Evolutionary conservation across 2,888 invertebrate species (phyloP).

Genomic region (Cloeon dipterum): DNA sequence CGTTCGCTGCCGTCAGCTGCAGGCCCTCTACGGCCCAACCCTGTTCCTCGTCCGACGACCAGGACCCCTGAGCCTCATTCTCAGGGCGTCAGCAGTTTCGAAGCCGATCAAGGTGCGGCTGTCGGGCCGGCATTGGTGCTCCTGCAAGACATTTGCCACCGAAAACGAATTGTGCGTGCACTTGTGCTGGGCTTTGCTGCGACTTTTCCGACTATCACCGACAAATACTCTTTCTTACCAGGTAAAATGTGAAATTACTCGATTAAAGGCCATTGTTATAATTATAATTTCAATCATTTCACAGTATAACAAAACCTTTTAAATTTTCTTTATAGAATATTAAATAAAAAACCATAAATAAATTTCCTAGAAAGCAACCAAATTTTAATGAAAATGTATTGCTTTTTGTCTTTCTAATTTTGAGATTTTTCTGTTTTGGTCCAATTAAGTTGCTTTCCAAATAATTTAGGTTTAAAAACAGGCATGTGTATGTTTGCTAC

Average conservation of each 20-base stretch:
- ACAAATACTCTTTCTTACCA: slow-evolving; percentile 9
- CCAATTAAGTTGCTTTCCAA: too few relatives aligned
- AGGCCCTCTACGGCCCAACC: slow-evolving; percentile 2
- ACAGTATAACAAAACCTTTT: too few relatives aligned
- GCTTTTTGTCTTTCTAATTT: too few relatives aligned
- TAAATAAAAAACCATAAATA: too few relatives aligned
- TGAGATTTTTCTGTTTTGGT: too few relatives aligned
- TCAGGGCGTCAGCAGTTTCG: slow-evolving; percentile 5
- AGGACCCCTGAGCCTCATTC: slow-evolving; percentile 7
- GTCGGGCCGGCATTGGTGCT: slow-evolving; percentile 9
- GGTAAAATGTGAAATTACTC: slow-evolving; percentile 5
- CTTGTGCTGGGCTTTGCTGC: slow-evolving; percentile 10
- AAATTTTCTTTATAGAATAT: too few relatives aligned
- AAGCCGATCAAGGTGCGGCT: slow-evolving; percentile 7
- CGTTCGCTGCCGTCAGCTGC: slow-evolving; percentile 6
- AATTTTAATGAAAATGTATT: too few relatives aligned
- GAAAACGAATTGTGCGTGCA: slow-evolving; percentile 9
- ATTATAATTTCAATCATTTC: too few relatives aligned
- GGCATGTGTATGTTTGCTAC: too few relatives aligned
- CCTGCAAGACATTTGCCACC: slow-evolving; percentile 6
- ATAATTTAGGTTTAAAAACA: too few relatives aligned
- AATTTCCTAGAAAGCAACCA: too few relatives aligned
- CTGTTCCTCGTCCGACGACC: slow-evolving; percentile 7
- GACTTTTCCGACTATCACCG: slow-evolving; percentile 7
- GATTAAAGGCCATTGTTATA: not conserved